phyloP scores from a whole-genome alignment of 2,888 invertebrate species.

The Cerastoderma edule region DNA sequence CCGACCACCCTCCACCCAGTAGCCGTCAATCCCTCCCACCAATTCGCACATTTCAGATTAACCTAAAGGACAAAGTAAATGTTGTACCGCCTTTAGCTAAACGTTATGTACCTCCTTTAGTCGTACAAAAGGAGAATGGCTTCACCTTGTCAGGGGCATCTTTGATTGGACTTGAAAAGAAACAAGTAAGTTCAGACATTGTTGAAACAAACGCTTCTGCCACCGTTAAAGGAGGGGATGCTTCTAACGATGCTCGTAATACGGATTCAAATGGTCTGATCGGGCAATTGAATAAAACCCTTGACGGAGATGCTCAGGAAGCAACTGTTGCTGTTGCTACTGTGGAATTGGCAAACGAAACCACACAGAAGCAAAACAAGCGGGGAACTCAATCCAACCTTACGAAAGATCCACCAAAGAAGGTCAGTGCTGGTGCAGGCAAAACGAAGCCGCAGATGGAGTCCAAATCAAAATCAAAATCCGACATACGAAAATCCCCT shows the following conservation, averaged over 20 bases:
- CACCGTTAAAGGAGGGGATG: neutral
- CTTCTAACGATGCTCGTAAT: neutral
- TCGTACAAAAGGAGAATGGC: neutral
- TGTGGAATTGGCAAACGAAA: neutral
- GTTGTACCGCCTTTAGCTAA: slow-evolving; percentile 42
- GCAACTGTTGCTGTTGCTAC: neutral
- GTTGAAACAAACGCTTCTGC: neutral
- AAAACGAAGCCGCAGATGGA: neutral
- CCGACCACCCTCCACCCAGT: slow-evolving; percentile 48
- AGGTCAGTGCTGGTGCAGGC: neutral
- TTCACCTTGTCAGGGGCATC: neutral
- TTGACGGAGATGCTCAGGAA: no score
- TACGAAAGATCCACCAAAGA: neutral
- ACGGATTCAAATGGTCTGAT: no score
- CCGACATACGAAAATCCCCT: neutral
- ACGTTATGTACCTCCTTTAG: neutral
- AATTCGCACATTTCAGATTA: slow-evolving; percentile 23
- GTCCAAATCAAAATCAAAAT: neutral
- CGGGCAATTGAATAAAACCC: neutral
- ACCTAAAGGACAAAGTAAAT: slow-evolving; percentile 38
- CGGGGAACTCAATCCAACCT: neutral
- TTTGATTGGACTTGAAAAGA: neutral
- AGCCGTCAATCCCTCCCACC: slow-evolving; percentile 50
- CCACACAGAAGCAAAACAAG: neutral
- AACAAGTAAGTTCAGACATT: neutral